phyloP scores from a whole-genome alignment of 2,113 vertebrate species.

The Campylorhamphus procurvoides region DNA sequence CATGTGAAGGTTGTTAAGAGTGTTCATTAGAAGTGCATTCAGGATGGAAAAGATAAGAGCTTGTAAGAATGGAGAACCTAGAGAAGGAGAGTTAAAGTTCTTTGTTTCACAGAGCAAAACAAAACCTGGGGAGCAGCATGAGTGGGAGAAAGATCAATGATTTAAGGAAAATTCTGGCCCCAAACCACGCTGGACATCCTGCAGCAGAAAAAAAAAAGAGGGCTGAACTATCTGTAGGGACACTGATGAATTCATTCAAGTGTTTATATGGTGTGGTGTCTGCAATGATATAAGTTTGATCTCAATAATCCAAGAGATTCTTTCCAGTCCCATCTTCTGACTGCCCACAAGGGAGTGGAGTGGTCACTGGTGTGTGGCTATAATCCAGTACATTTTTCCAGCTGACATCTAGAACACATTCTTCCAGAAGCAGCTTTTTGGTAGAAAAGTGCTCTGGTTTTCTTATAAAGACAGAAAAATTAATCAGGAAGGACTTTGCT shows the following conservation, averaged over 20 bases:
- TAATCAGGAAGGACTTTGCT: neutral
- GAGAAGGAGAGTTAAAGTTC: neutral
- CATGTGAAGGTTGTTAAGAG: rapidly evolving
- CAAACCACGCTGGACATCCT: neutral
- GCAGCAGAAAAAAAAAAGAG: neutral
- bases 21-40: neutral
- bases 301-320: neutral
- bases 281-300: neutral
- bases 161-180: neutral
- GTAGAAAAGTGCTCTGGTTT: neutral
- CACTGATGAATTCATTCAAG: neutral
- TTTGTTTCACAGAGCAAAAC: neutral
- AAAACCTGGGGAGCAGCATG: neutral
- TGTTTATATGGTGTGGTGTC: neutral
- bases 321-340: neutral
- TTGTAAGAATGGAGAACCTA: neutral
- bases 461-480: neutral
- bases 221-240: neutral
- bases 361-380: neutral
- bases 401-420: too few species aligned
- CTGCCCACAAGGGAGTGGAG: neutral
- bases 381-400: neutral
- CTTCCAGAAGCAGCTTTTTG: neutral
- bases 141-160: neutral
- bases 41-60: neutral